Evolutionary conservation across 1,140 invertebrate genomes (phyloP).

Genomic region (Glomeris maerens): DNA sequence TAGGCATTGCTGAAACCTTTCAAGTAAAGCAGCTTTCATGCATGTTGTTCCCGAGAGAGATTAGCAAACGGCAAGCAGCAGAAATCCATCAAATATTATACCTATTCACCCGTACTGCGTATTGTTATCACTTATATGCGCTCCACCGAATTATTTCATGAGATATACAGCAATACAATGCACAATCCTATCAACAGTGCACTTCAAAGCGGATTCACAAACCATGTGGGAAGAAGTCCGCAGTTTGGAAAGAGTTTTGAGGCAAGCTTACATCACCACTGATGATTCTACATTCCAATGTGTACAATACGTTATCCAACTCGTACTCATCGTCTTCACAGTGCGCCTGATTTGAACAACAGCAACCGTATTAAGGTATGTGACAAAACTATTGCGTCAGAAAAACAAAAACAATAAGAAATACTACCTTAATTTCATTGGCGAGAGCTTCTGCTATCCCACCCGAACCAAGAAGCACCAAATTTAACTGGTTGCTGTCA

Average conservation of each 20-base stretch:
- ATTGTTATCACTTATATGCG: too few species aligned
- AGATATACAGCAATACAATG: too few species aligned
- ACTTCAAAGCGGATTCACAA: too few species aligned
- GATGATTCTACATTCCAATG: slow-evolving; percentile 67
- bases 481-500: slow-evolving; percentile 54
- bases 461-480: slow-evolving; percentile 55
- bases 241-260: slow-evolving; percentile 56
- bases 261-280: slow-evolving; percentile 67
- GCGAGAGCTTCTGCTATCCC: slow-evolving; percentile 62
- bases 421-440: slow-evolving; percentile 51
- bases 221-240: slow-evolving; percentile 63
- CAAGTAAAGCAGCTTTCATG: too few species aligned
- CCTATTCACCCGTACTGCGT: too few species aligned
- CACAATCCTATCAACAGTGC: too few species aligned
- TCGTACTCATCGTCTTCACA: slow-evolving; percentile 72
- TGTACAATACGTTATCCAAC: slow-evolving; percentile 66
- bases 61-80: too few species aligned
- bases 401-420: slow-evolving; percentile 5
- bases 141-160: too few species aligned
- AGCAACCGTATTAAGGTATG: background rate
- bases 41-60: too few species aligned
- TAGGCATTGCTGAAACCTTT: too few species aligned
- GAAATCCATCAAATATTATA: too few species aligned
- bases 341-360: slow-evolving; percentile 33
- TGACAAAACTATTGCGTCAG: background rate